A percentile compares a stretch with the other conserved stretches of the same genome.
phyloP scores from a whole-genome alignment of 2,113 vertebrate genomes.

The Mobula hypostoma region DNA sequence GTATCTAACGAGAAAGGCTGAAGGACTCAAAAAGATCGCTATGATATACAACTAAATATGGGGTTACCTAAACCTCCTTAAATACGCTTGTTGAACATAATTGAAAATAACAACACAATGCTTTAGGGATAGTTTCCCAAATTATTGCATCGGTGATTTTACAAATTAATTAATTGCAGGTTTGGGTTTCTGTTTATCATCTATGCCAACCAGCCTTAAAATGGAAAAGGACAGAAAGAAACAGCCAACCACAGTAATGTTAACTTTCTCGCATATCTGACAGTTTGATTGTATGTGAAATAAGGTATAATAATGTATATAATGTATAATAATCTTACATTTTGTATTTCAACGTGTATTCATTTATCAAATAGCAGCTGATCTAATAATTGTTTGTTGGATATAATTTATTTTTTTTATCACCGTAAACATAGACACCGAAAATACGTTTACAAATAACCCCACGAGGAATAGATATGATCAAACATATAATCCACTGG shows the following conservation, averaged over 20 bases:
- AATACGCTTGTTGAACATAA: background rate
- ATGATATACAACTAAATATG: background rate
- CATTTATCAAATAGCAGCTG: no score
- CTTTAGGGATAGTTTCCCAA: background rate
- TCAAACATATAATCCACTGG: background rate
- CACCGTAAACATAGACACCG: background rate
- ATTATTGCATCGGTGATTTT: background rate
- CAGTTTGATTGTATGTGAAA: background rate
- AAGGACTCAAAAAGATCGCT: background rate
- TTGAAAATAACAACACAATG: background rate
- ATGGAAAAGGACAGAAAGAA: background rate
- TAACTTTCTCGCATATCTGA: background rate
- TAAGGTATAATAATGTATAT: background rate
- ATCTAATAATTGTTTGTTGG: background rate
- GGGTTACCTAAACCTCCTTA: background rate
- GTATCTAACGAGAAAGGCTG: background rate
- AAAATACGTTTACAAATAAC: background rate
- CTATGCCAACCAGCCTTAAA: no score
- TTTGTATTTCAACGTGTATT: background rate
- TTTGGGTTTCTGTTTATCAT: background rate
- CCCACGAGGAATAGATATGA: background rate
- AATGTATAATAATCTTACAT: background rate
- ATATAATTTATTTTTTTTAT: background rate
- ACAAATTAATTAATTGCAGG: background rate
- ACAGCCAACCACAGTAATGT: background rate